Base-by-base conservation (phyloP, 2,113 vertebrate species). In the Atherinomorus stipes region DNA sequence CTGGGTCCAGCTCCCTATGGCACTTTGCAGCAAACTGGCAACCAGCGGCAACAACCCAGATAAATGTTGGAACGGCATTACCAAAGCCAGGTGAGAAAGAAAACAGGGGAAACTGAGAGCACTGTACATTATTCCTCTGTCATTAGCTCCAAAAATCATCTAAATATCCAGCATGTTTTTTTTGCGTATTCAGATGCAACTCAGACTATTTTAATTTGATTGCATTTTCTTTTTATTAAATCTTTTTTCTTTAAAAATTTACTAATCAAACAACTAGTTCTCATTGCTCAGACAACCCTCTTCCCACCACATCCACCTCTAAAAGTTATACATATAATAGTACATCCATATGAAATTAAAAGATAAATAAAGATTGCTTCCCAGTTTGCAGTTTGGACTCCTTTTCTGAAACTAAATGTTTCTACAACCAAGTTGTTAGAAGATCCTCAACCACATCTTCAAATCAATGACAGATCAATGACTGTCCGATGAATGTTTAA, bases 41-140 rank as follows among this genome's bases (percentile, higher is more conserved):
- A 87, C 93, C 78, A 95, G 93, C 54, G 12, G 90, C 0, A 64
- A 59, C 0, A 90, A 76, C 0, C 95, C 96, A 0, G 96, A 98
- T 60, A 96, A 93, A 79, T 98, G 97, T 81, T 98, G 97, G 97
- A 98, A 98, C 0, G 96, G 97, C 59, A 94, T 96, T 65, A 91
- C 93, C 67, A 96, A 91, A 91, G 94, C 93, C 86, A 96, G 95
- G 97, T 98, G 90, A 78, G 82, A 0, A 45, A 61, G 16, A 67
- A n/a, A 62, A 13, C 31, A 4, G 11, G 5, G 18, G 8, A 13
- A 42, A 37, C 19, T 7, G 2, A 45, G 13, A 11, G 8, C 1
- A 11, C 4, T 42, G 44, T 1, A 0, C 7, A 51, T 13, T 28
- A 19, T 18, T 31, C 2, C 58, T 19, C 4, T 12, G 19, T 59